These are phyloP conservation scores for Cinclus cinclus DNA, from an alignment of 2,113 vertebrate species.

Conservation along the genomic window DNA sequence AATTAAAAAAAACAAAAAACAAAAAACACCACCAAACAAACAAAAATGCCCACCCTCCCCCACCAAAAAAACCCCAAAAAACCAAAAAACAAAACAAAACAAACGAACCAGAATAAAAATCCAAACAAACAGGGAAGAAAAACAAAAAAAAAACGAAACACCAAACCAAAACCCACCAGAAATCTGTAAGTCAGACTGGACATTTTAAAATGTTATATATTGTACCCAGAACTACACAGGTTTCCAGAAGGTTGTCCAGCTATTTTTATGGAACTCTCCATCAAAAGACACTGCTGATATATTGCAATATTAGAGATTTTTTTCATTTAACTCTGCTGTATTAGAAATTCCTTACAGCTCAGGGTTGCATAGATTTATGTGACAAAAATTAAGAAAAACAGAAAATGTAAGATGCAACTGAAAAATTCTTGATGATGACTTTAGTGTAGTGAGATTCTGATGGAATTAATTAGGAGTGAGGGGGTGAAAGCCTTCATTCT, in stretches of 20 bases:
- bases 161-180: neutral
- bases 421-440: neutral
- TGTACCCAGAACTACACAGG: neutral
- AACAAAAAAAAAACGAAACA: too few relatives aligned
- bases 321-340: neutral
- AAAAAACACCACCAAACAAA: neutral
- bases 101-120: neutral
- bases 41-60: too few relatives aligned
- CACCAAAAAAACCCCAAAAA: neutral
- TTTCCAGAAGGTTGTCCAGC: neutral
- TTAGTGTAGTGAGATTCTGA: neutral
- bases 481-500: neutral
- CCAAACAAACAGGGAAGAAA: too few relatives aligned
- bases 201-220: neutral
- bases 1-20: neutral
- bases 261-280: neutral
- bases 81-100: neutral
- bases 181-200: neutral
- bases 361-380: neutral
- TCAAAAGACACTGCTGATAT: neutral
- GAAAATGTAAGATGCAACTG: neutral
- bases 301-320: neutral
- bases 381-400: neutral
- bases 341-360: fast-evolving
- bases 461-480: neutral